Evolutionary conservation across 2,113 vertebrate genomes (phyloP).

Genomic region (Zosterops pallidus): DNA sequence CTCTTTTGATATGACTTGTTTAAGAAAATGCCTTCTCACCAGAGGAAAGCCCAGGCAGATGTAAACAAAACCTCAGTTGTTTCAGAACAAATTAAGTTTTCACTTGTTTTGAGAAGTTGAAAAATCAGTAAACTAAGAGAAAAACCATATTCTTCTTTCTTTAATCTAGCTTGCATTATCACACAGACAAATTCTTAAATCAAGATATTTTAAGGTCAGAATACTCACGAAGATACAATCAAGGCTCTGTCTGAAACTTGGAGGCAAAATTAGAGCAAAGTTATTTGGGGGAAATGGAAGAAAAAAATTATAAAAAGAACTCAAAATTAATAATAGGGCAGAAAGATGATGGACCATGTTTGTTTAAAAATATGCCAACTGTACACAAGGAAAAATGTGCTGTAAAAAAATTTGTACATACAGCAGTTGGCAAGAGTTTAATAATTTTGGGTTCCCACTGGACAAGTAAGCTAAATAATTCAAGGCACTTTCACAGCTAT

Average conservation of each 20-base stretch:
- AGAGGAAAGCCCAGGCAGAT: background rate
- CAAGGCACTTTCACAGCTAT: constrained; percentile 30
- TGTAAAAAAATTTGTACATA: background rate
- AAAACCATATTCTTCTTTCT: background rate
- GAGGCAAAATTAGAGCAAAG: background rate
- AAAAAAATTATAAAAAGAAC: background rate
- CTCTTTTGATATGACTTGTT: background rate
- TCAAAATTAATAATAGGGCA: background rate
- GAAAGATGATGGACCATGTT: background rate
- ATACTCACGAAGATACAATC: background rate
- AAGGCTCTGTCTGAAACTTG: background rate
- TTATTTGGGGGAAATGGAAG: background rate
- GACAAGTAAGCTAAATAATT: constrained; percentile 41
- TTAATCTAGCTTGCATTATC: background rate
- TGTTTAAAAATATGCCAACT: constrained; percentile 1
- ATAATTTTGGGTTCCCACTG: constrained; percentile 9
- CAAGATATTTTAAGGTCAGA: background rate
- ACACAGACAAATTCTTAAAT: background rate
- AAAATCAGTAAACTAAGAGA: background rate
- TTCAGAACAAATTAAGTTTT: background rate
- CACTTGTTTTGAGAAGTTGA: background rate
- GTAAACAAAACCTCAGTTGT: background rate
- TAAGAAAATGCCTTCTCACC: background rate
- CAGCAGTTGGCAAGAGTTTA: background rate
- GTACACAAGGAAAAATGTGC: background rate